These are phyloP conservation scores for Eidolon dupreanum DNA, from an alignment of 2,797 vertebrate genomes.

Conservation along the genomic window DNA sequence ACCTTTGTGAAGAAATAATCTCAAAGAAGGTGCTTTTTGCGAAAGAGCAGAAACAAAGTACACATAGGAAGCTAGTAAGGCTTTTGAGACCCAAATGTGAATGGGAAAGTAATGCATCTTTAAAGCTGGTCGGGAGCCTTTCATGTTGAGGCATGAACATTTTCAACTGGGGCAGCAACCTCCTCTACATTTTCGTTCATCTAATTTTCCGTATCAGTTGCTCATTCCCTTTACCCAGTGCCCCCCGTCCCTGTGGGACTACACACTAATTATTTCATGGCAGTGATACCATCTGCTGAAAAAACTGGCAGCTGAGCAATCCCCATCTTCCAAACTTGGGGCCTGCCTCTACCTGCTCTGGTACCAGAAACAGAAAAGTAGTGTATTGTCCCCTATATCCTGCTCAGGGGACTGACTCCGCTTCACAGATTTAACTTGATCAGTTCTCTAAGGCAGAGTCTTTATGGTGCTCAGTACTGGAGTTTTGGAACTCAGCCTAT, in stretches of 20 bases:
- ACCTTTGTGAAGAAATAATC: not conserved
- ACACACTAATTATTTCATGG: constrained; percentile 70
- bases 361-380: constrained; percentile 41
- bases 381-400: constrained; percentile 42
- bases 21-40: not conserved
- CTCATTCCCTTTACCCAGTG: constrained; percentile 42
- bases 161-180: constrained; percentile 8
- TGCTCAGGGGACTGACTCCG: constrained; percentile 48
- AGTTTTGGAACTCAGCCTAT: not conserved
- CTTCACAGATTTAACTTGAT: constrained; percentile 16
- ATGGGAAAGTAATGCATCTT: not conserved
- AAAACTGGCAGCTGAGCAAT: constrained; percentile 11
- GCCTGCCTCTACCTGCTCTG: constrained; percentile 68
- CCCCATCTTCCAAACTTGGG: constrained; percentile 44
- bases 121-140: not conserved
- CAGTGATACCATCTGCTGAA: constrained; percentile 68
- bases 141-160: not conserved
- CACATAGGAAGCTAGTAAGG: not conserved
- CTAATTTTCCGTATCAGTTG: constrained; percentile 72
- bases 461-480: constrained; percentile 6
- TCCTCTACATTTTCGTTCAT: constrained; percentile 53
- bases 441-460: constrained; percentile 25
- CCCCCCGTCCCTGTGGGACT: not conserved
- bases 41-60: constrained; percentile 7
- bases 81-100: not conserved